Evolutionary conservation across 1,140 invertebrate species (phyloP).

Genomic region (Temnothorax nylanderi): DNA sequence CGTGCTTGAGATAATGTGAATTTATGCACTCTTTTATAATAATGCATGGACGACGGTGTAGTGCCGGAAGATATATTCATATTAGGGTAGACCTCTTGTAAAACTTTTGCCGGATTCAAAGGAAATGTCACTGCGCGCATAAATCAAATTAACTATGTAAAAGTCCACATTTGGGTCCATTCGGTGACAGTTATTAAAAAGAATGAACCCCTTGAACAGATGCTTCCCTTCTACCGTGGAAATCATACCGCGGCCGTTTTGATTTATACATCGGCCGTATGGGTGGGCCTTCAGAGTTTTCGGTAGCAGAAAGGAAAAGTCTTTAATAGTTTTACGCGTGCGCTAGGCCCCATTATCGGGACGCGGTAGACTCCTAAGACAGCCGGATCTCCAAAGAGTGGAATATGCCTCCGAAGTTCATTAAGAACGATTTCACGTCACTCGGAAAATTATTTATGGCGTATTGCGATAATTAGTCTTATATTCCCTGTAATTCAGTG

Average conservation of each 20-base stretch:
- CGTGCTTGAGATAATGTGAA: neutral
- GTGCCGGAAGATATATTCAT: constrained; percentile 1
- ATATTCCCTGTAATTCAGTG: neutral
- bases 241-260: constrained; percentile 63
- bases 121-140: constrained; percentile 39
- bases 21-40: constrained; percentile 9
- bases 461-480: neutral
- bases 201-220: constrained; percentile 69
- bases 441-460: constrained; percentile 12
- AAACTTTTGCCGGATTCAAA: constrained; percentile 42
- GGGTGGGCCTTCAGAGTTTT: constrained; percentile 69
- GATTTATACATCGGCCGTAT: constrained; percentile 71
- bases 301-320: constrained; percentile 69
- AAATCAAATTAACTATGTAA: constrained; percentile 73
- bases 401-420: constrained; percentile 41
- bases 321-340: constrained; percentile 70
- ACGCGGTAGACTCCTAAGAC: constrained; percentile 41
- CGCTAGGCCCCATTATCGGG: constrained; percentile 26
- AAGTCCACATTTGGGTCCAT: constrained; percentile 53
- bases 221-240: constrained; percentile 59
- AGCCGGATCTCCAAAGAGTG: constrained; percentile 24
- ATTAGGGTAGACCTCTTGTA: constrained; percentile 16
- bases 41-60: neutral
- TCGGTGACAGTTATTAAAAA: constrained; percentile 72
- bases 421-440: constrained; percentile 45